phyloP scores from a whole-genome alignment of 1,140 invertebrate genomes.

The Drosophila arawakana region DNA sequence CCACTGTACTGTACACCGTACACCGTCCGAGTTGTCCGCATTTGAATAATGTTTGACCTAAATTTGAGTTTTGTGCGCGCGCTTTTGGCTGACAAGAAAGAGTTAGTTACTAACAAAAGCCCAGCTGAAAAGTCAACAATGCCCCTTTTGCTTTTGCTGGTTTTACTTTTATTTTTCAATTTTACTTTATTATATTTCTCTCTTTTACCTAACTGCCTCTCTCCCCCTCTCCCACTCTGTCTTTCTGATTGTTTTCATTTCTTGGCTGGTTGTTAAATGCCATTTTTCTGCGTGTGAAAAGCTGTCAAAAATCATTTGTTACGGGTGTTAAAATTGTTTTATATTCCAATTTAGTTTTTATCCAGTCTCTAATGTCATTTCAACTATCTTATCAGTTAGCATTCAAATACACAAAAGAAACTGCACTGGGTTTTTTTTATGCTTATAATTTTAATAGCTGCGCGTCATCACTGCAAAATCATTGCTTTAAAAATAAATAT shows the following conservation, averaged over 20 bases:
- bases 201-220: conserved; percentile 3
- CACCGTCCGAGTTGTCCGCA: conserved; percentile 39
- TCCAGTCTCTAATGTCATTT: conserved; percentile 24
- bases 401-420: not conserved
- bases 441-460: not conserved
- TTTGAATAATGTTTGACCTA: conserved; percentile 82
- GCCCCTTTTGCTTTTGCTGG: conserved; percentile 48
- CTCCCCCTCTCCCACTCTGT: conserved; percentile 13
- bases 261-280: conserved; percentile 47
- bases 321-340: conserved; percentile 46
- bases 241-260: not conserved
- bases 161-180: conserved; percentile 60
- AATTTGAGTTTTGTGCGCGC: conserved; percentile 74
- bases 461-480: conserved; percentile 7
- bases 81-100: conserved; percentile 71
- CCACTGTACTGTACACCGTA: not conserved
- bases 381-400: conserved; percentile 25
- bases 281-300: conserved; percentile 77
- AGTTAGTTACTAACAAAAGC: conserved; percentile 77
- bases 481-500: not conserved
- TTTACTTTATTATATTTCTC: conserved; percentile 5
- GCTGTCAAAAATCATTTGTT: conserved; percentile 68
- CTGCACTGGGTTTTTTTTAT: not conserved
- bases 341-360: conserved; percentile 17
- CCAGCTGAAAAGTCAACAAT: conserved; percentile 76